Conservation (phyloP, 2,113 vertebrate species). For the Paralichthys olivaceus region DNA sequence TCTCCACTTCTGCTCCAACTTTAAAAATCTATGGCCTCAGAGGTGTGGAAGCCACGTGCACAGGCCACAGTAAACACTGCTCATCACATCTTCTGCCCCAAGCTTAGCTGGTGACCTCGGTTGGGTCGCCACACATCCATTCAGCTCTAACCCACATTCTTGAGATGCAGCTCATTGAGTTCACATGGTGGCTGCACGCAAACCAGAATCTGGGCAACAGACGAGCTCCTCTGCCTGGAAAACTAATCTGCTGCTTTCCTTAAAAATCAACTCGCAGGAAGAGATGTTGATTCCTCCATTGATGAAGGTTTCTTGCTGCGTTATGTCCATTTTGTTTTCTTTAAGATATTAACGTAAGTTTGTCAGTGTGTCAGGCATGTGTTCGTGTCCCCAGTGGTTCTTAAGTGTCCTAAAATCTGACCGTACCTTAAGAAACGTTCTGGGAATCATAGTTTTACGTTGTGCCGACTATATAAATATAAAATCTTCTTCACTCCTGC, state of each 20-base stretch:
- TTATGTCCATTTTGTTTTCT: too few species aligned
- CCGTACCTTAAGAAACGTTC: too few species aligned
- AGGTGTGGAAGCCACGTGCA: constrained; percentile 79
- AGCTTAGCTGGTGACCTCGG: not conserved
- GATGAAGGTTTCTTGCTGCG: too few species aligned
- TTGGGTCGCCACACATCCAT: constrained; percentile 11
- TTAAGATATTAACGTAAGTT: too few species aligned
- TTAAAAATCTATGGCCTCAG: constrained; percentile 27
- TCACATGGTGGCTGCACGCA: constrained; percentile 8
- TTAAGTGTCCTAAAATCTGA: too few species aligned
- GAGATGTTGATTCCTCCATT: too few species aligned
- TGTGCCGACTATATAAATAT: not conserved
- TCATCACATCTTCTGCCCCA: constrained; percentile 2
- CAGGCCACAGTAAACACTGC: constrained; percentile 71
- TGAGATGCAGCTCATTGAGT: constrained; percentile 18
- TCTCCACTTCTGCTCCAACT: constrained; percentile 52
- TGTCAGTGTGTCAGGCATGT: too few species aligned
- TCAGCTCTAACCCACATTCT: constrained; percentile 40
- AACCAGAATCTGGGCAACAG: not conserved
- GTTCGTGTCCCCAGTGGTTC: too few species aligned
- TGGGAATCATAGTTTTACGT: too few species aligned
- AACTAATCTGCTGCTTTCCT: not conserved
- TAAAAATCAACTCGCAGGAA: too few species aligned
- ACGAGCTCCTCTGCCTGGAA: not conserved
- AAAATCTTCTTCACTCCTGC: not conserved